Evolutionary conservation across 2,888 invertebrate genomes (phyloP), one percentile per base, ranked within the genome.

Genomic region (Villa cingulata): DNA sequence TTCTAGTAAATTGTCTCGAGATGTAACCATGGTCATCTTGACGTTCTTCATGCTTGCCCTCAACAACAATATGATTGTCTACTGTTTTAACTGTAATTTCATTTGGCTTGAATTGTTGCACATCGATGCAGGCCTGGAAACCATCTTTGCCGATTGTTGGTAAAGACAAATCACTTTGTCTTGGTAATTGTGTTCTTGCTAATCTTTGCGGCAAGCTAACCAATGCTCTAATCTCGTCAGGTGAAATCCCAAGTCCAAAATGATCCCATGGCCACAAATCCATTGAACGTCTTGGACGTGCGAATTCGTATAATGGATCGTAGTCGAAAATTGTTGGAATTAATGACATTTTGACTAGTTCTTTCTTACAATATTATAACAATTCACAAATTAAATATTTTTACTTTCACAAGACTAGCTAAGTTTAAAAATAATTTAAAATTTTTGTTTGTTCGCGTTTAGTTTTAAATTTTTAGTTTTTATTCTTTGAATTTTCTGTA

Each of bases 1-100:
- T 74, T 48, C 89, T 75, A 4, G 75, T 74, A 64, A 90, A 89
- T 65, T 88, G 86, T 36, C 89, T 74, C 7, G 86, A 83, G 50
- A 90, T 80, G 62, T 69, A 81, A 0, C 86, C 86, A 55, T 82
- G 80, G 37, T 80, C 77, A 55, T 85, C 83, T 38, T 77, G 73
- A 52, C 77, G 77, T 55, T 83, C 82, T 58, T 81, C 80, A 59
- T 83, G 82, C 58, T 78, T 80, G 9, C 78, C 86, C 61, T 84
- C 81, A 15, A 32, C 12, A 4, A 81, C 74, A 1, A 81, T 63
- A 32, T 83, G 73, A 48, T 71, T 73, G 55, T 80, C 73, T 58
- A 74, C 71, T 48, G 83, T 74, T 69, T 83, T 86, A 48, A 87
- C 75, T 46, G 77, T 73, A 23, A 84, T 73, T 62, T 84, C 83